A percentile compares a stretch with the other conserved stretches of the same genome.
These are phyloP conservation scores for Cerastis leucographa DNA, from an alignment of 2,888 invertebrate species.

Conservation along the genomic window DNA sequence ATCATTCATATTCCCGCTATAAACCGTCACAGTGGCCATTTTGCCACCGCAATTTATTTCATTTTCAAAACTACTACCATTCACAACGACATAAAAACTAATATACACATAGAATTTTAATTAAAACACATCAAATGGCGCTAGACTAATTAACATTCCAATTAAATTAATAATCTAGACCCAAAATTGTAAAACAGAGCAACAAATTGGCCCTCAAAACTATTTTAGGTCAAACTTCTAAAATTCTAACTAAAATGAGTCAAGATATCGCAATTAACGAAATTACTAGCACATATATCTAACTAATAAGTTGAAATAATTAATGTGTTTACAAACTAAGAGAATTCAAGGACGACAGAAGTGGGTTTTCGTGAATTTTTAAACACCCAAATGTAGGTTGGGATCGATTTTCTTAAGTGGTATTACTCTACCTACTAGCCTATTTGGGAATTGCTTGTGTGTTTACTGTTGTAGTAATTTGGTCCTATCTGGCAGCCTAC, in stretches of 20 bases:
- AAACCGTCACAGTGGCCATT: slow-evolving; percentile 15
- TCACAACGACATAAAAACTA: slow-evolving; percentile 43
- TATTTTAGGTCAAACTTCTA: slow-evolving; percentile 46
- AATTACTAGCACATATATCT: slow-evolving; percentile 37
- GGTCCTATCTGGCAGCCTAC: slow-evolving; percentile 12
- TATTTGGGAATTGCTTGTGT: background rate
- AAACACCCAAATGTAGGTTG: slow-evolving; percentile 32
- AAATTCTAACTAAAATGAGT: slow-evolving; percentile 28
- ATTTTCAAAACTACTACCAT: slow-evolving; percentile 36
- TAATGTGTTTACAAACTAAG: slow-evolving; percentile 23
- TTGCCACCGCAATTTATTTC: slow-evolving; percentile 23
- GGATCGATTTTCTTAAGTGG: slow-evolving; percentile 32
- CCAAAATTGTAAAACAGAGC: slow-evolving; percentile 20
- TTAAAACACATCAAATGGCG: slow-evolving; percentile 47
- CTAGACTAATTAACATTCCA: slow-evolving; percentile 39
- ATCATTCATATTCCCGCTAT: slow-evolving; percentile 1
- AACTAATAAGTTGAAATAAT: slow-evolving; percentile 44
- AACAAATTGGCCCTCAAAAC: slow-evolving; percentile 41
- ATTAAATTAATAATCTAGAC: slow-evolving; percentile 38
- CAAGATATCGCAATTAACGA: slow-evolving; percentile 36
- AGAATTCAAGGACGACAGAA: slow-evolving; percentile 34
- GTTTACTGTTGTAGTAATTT: slow-evolving; percentile 30
- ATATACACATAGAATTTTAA: slow-evolving; percentile 50
- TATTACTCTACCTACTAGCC: slow-evolving; percentile 12
- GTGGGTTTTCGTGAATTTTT: slow-evolving; percentile 47